Evolutionary conservation across 2,797 vertebrate species (phyloP), one percentile per base, ranked within the genome.

Genomic region (Cryptoprocta ferox): DNA sequence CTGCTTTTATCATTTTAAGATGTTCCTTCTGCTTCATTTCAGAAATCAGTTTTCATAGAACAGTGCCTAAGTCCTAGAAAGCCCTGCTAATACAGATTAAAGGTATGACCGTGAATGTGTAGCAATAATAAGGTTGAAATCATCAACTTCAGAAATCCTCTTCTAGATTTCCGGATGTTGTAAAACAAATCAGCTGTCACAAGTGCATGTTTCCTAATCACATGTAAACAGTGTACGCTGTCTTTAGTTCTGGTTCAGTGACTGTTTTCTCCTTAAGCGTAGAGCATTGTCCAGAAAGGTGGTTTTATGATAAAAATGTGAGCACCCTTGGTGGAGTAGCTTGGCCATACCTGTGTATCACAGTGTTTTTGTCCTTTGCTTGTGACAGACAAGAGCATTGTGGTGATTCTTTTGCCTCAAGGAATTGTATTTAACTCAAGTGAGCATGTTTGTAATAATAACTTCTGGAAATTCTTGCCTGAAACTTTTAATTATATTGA

Each of bases 1-100:
- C 53, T 89, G n/a, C 28, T 94, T 91, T 53, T n/a, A 63, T 81
- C 78, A 78, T 93, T 93, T 71, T 59, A 94, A 61, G n/a, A 84
- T 73, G 12, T 63, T 95, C 30, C 24, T 91, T 85, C 61, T 88
- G 39, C 37, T 14, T 95, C 5, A 24, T 85, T 97, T 84, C 28
- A 82, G 73, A 70, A 92, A 63, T 94, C 32, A 50, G 28, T 26
- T 96, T 80, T 79, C 65, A 50, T 53, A 88, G 53, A 94, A 53
- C 30, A 94, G 56, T 56, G 79, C 24, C 35, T 56, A 0, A 82
- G 61, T 87, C 18, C 56, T 91, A 48, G 73, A 93, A 83, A 79
- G 59, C 63, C 48, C 56, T 75, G 71, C 35, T 91, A 26, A 61
- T 89, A 35, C 11, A 35, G 13, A 83, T 83, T 39, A 75, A 79